Evolutionary conservation across 1,140 invertebrate species (phyloP), one percentile per base, ranked within the genome.

Genomic region (Drosophila parabipectinata): DNA sequence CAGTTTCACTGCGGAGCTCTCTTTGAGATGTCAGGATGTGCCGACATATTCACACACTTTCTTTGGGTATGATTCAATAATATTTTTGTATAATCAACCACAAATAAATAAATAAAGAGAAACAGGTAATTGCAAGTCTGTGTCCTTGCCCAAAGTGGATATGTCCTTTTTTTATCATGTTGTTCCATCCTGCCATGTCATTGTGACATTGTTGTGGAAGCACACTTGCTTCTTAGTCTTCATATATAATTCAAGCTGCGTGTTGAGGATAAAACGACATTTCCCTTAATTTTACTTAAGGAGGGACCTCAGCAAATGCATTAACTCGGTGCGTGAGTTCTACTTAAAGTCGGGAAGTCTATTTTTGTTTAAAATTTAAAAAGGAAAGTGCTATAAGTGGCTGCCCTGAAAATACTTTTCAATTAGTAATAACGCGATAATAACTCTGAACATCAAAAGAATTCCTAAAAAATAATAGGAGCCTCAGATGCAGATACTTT

Each of bases 231-330:
- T 73, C 41, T 28, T 82, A 82, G 73, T 52, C 66, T 68, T 84
- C 57, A 77, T 84, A 87, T 81, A 69, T 77, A 71, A 84, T 84
- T 74, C 78, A 77, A 79, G 78, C 72, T 77, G 73, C 82, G 77
- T 74, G 73, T 66, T 57, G 24, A 41, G 26, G 15, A 44, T 64
- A 72, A 45, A 61, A 64, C 47, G 63, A 39, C 81, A 81, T 74
- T 87, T 80, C 60, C 81, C 34, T 37, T 37, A 37, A 37, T 87
- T 73, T 51, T 37, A 62, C 57, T 64, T 37, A 37, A 37, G 34
- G 34, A n/a, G 34, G 34, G 10, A 9, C 9, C 10, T 9, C 3
- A 28, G 26, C 6, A 6, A 7, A 7, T 28, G 26, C 26, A 28
- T 28, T 28, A 28, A 28, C 26, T 7, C 6, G 26, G 26, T 28